phyloP scores from a whole-genome alignment of 2,797 vertebrate species.

The Falco rusticolus region DNA sequence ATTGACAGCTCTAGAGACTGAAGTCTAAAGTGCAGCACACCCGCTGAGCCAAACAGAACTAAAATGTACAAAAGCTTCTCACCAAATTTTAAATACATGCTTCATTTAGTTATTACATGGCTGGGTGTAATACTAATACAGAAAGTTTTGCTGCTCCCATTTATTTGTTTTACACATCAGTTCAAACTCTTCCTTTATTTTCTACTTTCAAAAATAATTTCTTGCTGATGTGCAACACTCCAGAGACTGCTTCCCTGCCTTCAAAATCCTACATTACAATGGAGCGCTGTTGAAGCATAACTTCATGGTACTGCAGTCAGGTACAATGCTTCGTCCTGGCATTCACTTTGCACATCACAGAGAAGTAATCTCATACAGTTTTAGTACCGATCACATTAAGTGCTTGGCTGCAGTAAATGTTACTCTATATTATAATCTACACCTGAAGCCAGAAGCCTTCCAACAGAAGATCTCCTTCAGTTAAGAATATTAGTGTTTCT shows the following conservation, averaged over 20 bases:
- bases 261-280: not conserved
- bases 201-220: constrained; percentile 21
- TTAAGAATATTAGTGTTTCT: not conserved
- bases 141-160: constrained; percentile 13
- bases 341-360: constrained; percentile 30
- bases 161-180: constrained; percentile 41
- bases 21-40: constrained; percentile 70
- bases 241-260: not conserved
- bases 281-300: not conserved
- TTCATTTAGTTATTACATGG: constrained; percentile 58
- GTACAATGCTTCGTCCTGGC: not conserved
- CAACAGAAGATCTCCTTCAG: not conserved
- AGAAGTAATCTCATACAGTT: not conserved
- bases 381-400: constrained; percentile 13
- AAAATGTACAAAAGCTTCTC: constrained; percentile 47
- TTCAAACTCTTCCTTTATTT: constrained; percentile 9
- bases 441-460: not conserved
- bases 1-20: constrained; percentile 65
- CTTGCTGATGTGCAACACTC: constrained; percentile 1
- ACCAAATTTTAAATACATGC: constrained; percentile 58
- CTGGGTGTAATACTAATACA: not conserved
- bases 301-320: constrained; percentile 13
- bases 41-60: constrained; percentile 64
- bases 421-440: not conserved
- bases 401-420: constrained; percentile 19